Evolutionary conservation across 2,797 vertebrate genomes (phyloP).

Genomic region (Petrocephalus schoutedeni): DNA sequence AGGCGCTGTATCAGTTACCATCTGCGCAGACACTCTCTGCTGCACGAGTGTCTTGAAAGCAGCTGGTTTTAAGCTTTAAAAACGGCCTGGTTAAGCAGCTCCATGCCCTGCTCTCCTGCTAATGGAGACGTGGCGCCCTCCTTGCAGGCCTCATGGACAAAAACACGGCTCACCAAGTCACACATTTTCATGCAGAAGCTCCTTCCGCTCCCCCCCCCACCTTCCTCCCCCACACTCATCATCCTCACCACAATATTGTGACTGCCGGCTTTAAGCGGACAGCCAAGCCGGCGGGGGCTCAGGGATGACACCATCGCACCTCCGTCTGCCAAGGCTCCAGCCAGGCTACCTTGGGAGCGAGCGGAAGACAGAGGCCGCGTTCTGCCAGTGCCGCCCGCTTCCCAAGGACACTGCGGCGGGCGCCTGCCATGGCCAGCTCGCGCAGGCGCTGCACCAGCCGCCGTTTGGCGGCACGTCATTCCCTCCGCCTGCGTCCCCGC

Average conservation of each 20-base stretch:
- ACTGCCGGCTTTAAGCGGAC: neutral
- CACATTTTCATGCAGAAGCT: neutral
- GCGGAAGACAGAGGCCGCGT: slow-evolving; percentile 41
- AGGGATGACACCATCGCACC: neutral
- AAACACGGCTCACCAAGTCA: neutral
- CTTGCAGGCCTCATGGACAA: neutral
- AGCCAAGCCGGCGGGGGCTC: slow-evolving; percentile 16
- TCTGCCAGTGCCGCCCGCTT: slow-evolving; percentile 63
- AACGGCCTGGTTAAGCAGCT: neutral
- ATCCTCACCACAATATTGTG: slow-evolving; percentile 3
- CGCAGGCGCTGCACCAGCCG: neutral
- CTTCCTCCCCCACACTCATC: neutral
- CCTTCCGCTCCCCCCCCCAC: neutral
- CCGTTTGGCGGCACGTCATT: neutral
- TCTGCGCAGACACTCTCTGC: neutral
- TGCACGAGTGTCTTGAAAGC: neutral
- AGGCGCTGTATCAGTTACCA: neutral
- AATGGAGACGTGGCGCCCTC: neutral
- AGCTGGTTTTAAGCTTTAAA: neutral
- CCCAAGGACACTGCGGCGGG: slow-evolving; percentile 73
- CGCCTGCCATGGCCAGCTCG: slow-evolving; percentile 17
- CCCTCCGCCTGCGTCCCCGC: neutral
- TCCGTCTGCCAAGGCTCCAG: neutral
- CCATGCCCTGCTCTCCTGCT: neutral
- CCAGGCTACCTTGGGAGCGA: slow-evolving; percentile 14